Conservation (phyloP, 2,888 invertebrate genomes). For the Ophioninae sp. region DNA sequence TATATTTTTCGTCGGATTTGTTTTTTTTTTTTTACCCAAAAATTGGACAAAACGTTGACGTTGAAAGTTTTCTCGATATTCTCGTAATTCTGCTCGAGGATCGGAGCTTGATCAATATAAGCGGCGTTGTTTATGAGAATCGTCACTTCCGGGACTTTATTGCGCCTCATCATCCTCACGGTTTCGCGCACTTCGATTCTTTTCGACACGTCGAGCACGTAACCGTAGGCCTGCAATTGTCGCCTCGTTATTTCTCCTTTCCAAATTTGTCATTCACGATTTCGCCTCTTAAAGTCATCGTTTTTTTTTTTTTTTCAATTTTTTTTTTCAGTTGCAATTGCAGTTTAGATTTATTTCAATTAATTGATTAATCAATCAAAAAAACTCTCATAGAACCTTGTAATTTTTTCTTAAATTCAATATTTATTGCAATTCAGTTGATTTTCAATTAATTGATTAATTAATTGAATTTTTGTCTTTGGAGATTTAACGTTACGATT, state of each 20-base stretch:
- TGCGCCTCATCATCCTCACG: slow-evolving; percentile 70
- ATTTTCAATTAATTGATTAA: no score
- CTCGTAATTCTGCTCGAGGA: slow-evolving; percentile 76
- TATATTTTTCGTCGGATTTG: not conserved
- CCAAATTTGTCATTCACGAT: not conserved
- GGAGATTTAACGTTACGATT: no score
- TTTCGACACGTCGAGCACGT: slow-evolving; percentile 74
- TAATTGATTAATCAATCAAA: not conserved
- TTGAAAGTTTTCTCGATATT: slow-evolving; percentile 78
- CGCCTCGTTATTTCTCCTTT: not conserved
- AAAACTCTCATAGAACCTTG: no score
- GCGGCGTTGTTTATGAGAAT: slow-evolving; percentile 82
- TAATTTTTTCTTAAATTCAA: no score
- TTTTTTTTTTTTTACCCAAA: slow-evolving; percentile 78
- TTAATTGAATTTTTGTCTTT: no score
- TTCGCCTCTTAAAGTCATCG: not conserved
- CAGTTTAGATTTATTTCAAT: not conserved
- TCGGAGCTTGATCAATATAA: slow-evolving; percentile 78
- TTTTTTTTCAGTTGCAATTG: not conserved
- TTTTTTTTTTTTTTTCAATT: not conserved
- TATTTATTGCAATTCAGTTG: no score
- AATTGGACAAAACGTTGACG: slow-evolving; percentile 81
- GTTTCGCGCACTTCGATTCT: slow-evolving; percentile 71
- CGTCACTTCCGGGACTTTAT: slow-evolving; percentile 79
- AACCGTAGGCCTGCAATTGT: slow-evolving; percentile 72